Base-by-base conservation (phyloP, 2,113 vertebrate genomes). In the Panthera uncia region DNA sequence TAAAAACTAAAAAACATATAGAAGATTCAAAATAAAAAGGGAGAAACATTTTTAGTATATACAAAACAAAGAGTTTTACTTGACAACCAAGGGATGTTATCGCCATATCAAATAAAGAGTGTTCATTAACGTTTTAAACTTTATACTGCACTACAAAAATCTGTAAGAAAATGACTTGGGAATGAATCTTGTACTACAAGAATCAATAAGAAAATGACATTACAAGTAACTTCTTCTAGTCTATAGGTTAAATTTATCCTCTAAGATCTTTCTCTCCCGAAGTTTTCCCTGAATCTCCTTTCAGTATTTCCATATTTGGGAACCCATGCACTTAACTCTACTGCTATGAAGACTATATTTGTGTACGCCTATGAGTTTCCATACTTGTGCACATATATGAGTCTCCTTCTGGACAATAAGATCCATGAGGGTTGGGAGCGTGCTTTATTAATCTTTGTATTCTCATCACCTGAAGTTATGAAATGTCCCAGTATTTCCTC, bases 11-110 rank as follows among this genome's bases (percentile, higher is more conserved):
- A 91, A 96, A 92, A n/a, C 31, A 83, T 2, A 86, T 0, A 82
- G 3, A 96, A 68, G 31, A 76, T 95, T 95, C 36, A 85, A 98
- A 97, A 92, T 83, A 95, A 87, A 96, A 95, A 84, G 73, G 87
- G 29, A 63, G 91, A 94, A 93, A 38, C 1, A 66, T 52, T 31
- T 93, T 96, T 86, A 86, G 78, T 71, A 89, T 19, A 92, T 52
- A 84, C 3, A 91, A 90, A 94, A 76, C 55, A 94, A 57, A 93
- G 41, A 78, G 7, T 52, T 94, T 90, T 68, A 90, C 74, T 93
- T 85, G 61, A 61, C 45, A n/a, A 73, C 36, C 15, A 91, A 79
- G 27, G 31, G 23, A 89, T 89, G 81, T 50, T 80, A 84, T 55
- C 87, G 36, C 31, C 31, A 52, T 79, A 82, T 25, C 52, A 93